These are phyloP conservation scores for Cerceris rybyensis DNA, from an alignment of 2,888 invertebrate genomes.

Conservation along the genomic window DNA sequence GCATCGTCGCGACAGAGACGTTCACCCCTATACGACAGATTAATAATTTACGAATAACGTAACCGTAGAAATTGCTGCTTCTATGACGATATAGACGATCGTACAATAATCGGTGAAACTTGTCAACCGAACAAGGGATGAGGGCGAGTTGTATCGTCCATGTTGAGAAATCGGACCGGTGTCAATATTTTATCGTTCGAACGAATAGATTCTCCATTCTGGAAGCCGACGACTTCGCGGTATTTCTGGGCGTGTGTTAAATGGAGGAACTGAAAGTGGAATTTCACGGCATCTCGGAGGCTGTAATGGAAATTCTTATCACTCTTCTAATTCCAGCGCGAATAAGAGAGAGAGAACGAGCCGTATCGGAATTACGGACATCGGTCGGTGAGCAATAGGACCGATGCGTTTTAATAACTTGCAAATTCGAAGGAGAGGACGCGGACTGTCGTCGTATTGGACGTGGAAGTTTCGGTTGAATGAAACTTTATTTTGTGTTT, in stretches of 20 bases:
- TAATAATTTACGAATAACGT: constrained; percentile 48
- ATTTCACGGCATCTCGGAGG: constrained; percentile 3
- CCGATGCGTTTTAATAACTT: neutral
- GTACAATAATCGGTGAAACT: constrained; percentile 4
- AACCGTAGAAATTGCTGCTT: neutral
- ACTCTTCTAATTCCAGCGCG: neutral
- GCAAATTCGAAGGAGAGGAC: neutral
- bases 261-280: constrained; percentile 5
- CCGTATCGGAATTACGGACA: neutral
- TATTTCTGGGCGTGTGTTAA: neutral
- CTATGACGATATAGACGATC: neutral
- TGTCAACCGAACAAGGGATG: constrained; percentile 9
- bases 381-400: neutral
- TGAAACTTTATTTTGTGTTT: no score
- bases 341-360: neutral
- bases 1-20: constrained; percentile 27
- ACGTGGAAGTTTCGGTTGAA: no score
- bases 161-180: no score
- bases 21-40: constrained; percentile 22
- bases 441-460: no score
- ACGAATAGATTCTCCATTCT: neutral
- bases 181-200: no score
- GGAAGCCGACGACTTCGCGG: neutral
- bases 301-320: constrained; percentile 19
- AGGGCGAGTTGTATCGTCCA: no score